phyloP scores from a whole-genome alignment of 1,140 invertebrate genomes.

The Latrodectus geometricus region DNA sequence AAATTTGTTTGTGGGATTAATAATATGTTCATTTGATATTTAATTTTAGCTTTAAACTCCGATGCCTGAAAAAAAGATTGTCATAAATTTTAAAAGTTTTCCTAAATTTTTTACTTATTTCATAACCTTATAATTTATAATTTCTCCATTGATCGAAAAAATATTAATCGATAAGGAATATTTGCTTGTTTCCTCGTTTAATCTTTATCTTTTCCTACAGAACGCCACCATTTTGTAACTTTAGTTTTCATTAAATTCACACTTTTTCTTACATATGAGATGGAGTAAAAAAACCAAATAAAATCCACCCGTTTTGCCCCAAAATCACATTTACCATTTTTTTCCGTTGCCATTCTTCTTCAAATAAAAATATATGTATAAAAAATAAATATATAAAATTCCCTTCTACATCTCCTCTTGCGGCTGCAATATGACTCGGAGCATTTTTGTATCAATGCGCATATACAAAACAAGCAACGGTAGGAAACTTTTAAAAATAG shows the following conservation, averaged over 20 bases:
- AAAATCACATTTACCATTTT: not conserved
- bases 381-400: not conserved
- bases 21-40: no score
- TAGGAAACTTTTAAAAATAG: constrained; percentile 46
- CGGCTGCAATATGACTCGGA: constrained; percentile 23
- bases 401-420: not conserved
- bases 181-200: no score
- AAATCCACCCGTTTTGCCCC: not conserved
- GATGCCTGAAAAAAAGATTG: no score
- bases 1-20: no score
- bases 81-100: no score
- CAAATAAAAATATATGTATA: not conserved
- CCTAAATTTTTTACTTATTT: no score
- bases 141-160: no score
- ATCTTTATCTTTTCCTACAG: not conserved
- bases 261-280: not conserved
- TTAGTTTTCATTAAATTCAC: not conserved
- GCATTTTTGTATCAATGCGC: constrained; percentile 39
- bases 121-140: no score
- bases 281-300: not conserved
- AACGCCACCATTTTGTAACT: not conserved
- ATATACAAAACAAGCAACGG: constrained; percentile 27
- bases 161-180: no score
- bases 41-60: no score
- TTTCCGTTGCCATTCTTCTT: not conserved